Percentiles rank a stretch among this genome's conserved stretches.
Conservation (phyloP, 92 coral and sea anemone genomes). For the Plumapathes pennacea region DNA sequence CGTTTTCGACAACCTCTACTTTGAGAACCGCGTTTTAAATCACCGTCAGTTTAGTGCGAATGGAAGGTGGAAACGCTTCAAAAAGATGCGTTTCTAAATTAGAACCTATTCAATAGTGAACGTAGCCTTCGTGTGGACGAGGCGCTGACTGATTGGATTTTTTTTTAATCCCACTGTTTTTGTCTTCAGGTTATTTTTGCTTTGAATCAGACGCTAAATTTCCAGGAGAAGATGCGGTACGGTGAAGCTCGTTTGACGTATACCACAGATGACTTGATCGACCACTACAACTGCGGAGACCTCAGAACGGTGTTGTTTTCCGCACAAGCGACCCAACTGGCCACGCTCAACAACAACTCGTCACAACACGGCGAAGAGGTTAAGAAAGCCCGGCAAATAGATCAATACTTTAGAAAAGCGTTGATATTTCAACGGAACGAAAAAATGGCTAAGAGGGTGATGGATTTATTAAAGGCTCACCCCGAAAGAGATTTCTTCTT, state of each 20-base stretch:
- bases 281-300: constrained; percentile 96
- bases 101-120: too few relatives aligned
- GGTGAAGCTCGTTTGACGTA: constrained; percentile 79
- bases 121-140: too few relatives aligned
- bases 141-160: too few relatives aligned
- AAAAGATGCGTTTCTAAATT: too few relatives aligned
- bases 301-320: constrained; percentile 79
- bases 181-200: constrained; percentile 94
- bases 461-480: constrained; percentile 56
- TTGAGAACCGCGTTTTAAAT: too few relatives aligned
- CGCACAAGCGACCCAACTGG: constrained; percentile 63
- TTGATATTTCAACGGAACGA: constrained; percentile 80
- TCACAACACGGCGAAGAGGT: constrained; percentile 46
- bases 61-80: too few relatives aligned
- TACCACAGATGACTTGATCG: constrained; percentile 86
- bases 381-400: constrained; percentile 66
- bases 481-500: constrained; percentile 89
- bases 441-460: constrained; percentile 87
- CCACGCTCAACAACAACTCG: constrained; percentile 59
- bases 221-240: constrained; percentile 85
- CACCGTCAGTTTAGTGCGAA: too few relatives aligned
- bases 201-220: constrained; percentile 78
- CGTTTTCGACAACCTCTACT: too few relatives aligned
- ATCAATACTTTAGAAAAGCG: constrained; percentile 71
- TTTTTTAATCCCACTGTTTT: too few relatives aligned